Evolutionary conservation across 2,797 vertebrate species (phyloP).

Genomic region (Erpetoichthys calabaricus): DNA sequence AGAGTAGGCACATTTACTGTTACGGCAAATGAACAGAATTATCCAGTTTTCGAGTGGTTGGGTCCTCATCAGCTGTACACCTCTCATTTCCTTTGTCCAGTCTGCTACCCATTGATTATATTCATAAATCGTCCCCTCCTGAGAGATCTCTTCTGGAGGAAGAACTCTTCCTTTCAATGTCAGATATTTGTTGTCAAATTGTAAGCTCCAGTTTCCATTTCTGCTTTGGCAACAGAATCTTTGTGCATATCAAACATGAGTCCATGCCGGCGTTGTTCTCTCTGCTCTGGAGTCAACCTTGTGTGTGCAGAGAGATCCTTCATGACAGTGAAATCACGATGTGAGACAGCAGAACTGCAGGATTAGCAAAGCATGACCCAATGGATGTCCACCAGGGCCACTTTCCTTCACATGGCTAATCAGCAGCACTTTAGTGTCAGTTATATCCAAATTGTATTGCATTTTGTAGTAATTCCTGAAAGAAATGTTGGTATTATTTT

Average conservation of each 20-base stretch:
- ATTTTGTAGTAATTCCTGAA: constrained; percentile 51
- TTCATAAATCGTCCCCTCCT: constrained; percentile 39
- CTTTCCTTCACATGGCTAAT: constrained; percentile 60
- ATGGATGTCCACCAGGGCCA: constrained; percentile 24
- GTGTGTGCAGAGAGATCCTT: constrained; percentile 51
- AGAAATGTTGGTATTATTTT: constrained; percentile 43
- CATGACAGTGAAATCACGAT: constrained; percentile 53
- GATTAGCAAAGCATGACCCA: constrained; percentile 40
- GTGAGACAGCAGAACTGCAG: constrained; percentile 57
- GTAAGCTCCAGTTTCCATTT: constrained; percentile 52
- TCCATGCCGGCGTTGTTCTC: constrained; percentile 38
- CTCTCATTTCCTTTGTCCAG: constrained; percentile 49
- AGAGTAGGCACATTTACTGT: constrained; percentile 37
- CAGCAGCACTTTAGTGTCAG: constrained; percentile 48
- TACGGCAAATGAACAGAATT: constrained; percentile 39
- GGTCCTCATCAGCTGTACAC: constrained; percentile 33
- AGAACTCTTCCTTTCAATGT: constrained; percentile 45
- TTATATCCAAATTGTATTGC: constrained; percentile 54
- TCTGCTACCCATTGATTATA: constrained; percentile 52
- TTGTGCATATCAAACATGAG: constrained; percentile 42
- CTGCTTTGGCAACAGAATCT: constrained; percentile 53
- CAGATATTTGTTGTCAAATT: constrained; percentile 43
- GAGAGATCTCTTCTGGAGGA: constrained; percentile 50
- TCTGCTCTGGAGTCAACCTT: constrained; percentile 43
- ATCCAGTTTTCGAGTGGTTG: constrained; percentile 53